These are phyloP conservation scores for Anser brachyrhynchus DNA, from an alignment of 2,113 vertebrate species.

Conservation along the genomic window DNA sequence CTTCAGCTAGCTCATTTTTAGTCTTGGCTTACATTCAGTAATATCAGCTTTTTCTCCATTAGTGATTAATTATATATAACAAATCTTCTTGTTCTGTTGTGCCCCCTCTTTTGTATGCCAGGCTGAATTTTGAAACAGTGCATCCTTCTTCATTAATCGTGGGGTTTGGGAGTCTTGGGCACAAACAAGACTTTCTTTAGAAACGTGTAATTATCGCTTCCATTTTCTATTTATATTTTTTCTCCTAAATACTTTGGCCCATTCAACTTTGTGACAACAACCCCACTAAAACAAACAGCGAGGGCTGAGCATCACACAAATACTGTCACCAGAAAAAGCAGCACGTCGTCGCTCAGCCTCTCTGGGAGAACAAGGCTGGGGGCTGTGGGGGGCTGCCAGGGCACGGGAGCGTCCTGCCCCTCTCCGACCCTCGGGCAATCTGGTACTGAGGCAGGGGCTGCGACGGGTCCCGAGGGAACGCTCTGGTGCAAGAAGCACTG, in stretches of 20 bases:
- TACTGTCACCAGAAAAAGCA: background rate
- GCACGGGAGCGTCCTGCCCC: background rate
- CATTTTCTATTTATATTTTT: background rate
- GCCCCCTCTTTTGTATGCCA: background rate
- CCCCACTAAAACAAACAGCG: background rate
- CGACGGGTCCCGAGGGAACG: background rate
- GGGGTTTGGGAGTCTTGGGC: background rate
- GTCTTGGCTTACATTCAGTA: rapidly evolving
- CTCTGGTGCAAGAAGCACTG: background rate
- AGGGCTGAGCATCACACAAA: rapidly evolving
- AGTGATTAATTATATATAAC: background rate
- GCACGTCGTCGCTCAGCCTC: rapidly evolving
- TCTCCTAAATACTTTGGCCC: background rate
- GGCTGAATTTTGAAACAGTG: background rate
- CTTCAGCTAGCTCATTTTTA: background rate
- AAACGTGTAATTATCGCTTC: background rate
- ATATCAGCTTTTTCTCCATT: background rate
- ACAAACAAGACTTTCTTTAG: background rate
- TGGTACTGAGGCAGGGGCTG: rapidly evolving
- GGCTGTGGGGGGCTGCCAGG: background rate
- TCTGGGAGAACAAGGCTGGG: rapidly evolving
- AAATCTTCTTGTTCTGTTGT: rapidly evolving
- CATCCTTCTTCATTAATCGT: background rate
- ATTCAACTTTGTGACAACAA: background rate
- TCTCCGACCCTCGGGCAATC: rapidly evolving